Evolutionary conservation across 30 jellyfish, hydroid and myxozoan genomes (phyloP), one percentile per base, ranked within the genome.

Genomic region (Catostylus mosaicus): DNA sequence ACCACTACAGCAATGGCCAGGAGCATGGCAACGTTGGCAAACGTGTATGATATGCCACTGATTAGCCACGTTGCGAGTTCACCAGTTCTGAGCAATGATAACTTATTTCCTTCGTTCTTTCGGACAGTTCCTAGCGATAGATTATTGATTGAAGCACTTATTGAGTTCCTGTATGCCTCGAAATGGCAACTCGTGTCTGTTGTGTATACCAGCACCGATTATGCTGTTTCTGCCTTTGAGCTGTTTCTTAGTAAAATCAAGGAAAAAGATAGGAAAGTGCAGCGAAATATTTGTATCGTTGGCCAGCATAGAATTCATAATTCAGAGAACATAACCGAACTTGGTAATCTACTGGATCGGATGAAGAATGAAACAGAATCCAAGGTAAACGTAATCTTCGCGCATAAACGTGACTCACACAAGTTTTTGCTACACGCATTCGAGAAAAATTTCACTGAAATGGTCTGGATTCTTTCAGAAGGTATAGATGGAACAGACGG

Each of bases 111-210:
- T 22, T 57, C 90, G 75, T 89, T 89, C 64, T 59, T 68, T n/a
- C 61, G 97, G 30, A 89, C 97, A 30, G 88, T 75, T 30, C 97
- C 97, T 1, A 80, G 48, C 45, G 97, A 89, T 40, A 31, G 37
- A 9, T 59, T 89, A 48, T 51, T 81, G 48, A 69, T 85, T 16
- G 45, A 64, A 63, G 77, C 77, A 34, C 22, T 89, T 23, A 4
- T 48, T 24, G 86, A 75, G 8, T 46, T 82, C 8, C 61, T 89
- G 1, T 48, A 63, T 35, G 45, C 35, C 16, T 73, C 60, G 2
- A 7, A 73, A 35, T 81, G 94, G 94, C 60, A 50, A 51, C 36
- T 62, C 23, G 45, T 89, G 14, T 30, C 84, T 12, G 92, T 74
- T n/a, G 6, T 89, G 35, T 61, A 80, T 59, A 78, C 89, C 22